Conservation (phyloP, 2,113 vertebrate genomes). For the Monopterus albus region DNA sequence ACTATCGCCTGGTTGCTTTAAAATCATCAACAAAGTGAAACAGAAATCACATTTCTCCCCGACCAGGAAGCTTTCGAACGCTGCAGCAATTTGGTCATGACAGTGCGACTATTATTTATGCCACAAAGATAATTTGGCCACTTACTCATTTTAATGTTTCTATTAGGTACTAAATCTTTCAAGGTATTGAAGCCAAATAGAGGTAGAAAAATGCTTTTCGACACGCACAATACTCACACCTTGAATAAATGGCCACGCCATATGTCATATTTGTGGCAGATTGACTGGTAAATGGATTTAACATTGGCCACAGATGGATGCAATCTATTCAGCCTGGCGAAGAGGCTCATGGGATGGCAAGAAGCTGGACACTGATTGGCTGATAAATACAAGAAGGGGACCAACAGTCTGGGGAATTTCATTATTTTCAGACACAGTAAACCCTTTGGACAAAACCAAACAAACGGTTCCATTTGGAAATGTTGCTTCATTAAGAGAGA, state of each 20-base stretch:
- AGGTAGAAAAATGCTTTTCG: slow-evolving; percentile 49
- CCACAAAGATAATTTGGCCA: slow-evolving; percentile 49
- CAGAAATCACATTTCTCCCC: slow-evolving; percentile 3
- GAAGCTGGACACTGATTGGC: slow-evolving; percentile 44
- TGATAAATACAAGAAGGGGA: slow-evolving; percentile 17
- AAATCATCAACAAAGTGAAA: slow-evolving; percentile 57
- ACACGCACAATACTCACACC: slow-evolving; percentile 43
- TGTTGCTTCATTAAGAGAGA: slow-evolving; percentile 7
- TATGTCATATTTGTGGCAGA: slow-evolving; percentile 65
- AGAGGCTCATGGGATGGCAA: slow-evolving; percentile 37
- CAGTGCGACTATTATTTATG: slow-evolving; percentile 52
- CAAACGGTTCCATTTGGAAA: slow-evolving; percentile 23
- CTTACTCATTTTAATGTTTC: slow-evolving; percentile 73
- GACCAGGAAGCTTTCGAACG: slow-evolving; percentile 32
- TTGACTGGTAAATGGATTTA: slow-evolving; percentile 68
- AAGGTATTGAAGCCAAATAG: slow-evolving; percentile 47
- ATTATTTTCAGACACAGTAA: slow-evolving; percentile 42
- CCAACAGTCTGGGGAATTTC: slow-evolving; percentile 9
- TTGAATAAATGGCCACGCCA: slow-evolving; percentile 18
- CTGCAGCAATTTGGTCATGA: slow-evolving; percentile 41
- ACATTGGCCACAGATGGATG: slow-evolving; percentile 57
- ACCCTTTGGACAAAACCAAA: slow-evolving; percentile 23
- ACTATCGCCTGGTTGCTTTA: slow-evolving; percentile 37
- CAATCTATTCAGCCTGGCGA: slow-evolving; percentile 51
- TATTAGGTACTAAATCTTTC: slow-evolving; percentile 59